Conservation (phyloP, 1,140 invertebrate species). For the Dufourea novaeangliae region DNA sequence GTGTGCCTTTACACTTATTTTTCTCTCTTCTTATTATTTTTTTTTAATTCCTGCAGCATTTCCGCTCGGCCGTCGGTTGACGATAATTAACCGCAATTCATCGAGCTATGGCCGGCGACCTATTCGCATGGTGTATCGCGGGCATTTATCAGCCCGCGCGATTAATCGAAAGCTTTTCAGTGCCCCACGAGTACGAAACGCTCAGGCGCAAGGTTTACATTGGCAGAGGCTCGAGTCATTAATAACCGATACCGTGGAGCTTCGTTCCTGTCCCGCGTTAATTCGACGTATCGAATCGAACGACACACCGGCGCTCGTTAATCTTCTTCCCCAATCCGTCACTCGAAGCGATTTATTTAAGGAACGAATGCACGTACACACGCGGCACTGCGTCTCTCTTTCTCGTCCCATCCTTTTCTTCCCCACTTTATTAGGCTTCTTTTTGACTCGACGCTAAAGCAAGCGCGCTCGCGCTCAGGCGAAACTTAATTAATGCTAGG, state of each 20-base stretch:
- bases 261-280: constrained; percentile 66
- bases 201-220: constrained; percentile 48
- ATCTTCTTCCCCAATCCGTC: constrained; percentile 70
- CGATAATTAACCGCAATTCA: constrained; percentile 59
- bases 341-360: constrained; percentile 67
- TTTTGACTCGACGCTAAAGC: constrained; percentile 49
- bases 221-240: constrained; percentile 64
- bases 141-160: constrained; percentile 45
- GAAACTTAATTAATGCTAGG: constrained; percentile 57
- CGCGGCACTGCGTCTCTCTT: constrained; percentile 28
- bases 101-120: constrained; percentile 21
- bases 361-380: constrained; percentile 40
- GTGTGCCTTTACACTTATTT: not conserved
- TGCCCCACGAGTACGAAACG: constrained; percentile 46
- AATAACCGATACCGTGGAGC: constrained; percentile 69
- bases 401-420: constrained; percentile 49
- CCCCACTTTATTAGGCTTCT: constrained; percentile 48
- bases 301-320: constrained; percentile 73
- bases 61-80: constrained; percentile 13
- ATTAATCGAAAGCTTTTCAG: constrained; percentile 50
- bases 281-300: constrained; percentile 77
- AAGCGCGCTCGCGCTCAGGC: constrained; percentile 20
- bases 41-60: constrained; percentile 26
- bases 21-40: not conserved
- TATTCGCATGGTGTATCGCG: constrained; percentile 29